Conservation (phyloP, 2,113 vertebrate genomes). For the cat (Felis catus) region F.catus_Fca126_mat1.0 CM031419.1:10874501-10875000, state of each 20-base stretch:
- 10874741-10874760: neutral
- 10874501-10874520: neutral
- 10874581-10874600: neutral
- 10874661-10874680: rapidly evolving
- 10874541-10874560: neutral
- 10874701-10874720: neutral
- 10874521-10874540: neutral
- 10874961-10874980: neutral
- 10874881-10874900: rapidly evolving
- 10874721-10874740: neutral
- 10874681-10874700: too few species aligned
- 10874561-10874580: neutral
- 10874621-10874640: neutral
- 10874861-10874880: neutral
- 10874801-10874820: neutral
- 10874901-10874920: neutral
- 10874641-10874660: rapidly evolving
- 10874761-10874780: neutral
- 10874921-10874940: too few species aligned
- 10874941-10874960: neutral
- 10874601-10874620: neutral
- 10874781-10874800: neutral
- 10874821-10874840: neutral
- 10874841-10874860: rapidly evolving
- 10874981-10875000: neutral